These are phyloP conservation scores for Xanthia icteritia DNA, from an alignment of 2,888 invertebrate species.

Conservation along the genomic window DNA sequence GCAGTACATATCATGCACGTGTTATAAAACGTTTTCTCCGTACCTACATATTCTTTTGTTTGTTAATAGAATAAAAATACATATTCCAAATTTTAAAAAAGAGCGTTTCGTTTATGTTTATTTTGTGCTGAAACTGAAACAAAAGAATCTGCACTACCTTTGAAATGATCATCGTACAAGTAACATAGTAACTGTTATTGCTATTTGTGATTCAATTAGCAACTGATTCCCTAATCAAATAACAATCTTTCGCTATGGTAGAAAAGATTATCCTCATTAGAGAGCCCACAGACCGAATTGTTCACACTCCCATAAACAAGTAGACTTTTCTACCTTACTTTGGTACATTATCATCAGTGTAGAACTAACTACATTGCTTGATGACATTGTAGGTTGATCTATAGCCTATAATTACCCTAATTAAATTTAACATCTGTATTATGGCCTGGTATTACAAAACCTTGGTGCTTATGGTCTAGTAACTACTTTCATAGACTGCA, in stretches of 20 bases:
- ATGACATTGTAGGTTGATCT: conserved; percentile 31
- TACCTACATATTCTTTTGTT: conserved; percentile 29
- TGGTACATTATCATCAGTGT: conserved; percentile 23
- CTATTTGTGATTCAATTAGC: neutral
- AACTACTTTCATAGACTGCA: neutral
- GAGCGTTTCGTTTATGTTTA: neutral
- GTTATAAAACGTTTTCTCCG: conserved; percentile 44
- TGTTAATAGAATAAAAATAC: neutral
- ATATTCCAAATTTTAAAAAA: too few species aligned
- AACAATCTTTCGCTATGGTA: neutral
- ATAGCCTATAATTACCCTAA: conserved; percentile 8
- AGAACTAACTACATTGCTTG: conserved; percentile 35
- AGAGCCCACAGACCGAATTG: conserved; percentile 11
- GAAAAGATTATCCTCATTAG: conserved; percentile 28
- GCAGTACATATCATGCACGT: conserved; percentile 44
- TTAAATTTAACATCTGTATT: neutral
- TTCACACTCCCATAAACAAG: conserved; percentile 55
- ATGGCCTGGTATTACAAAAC: conserved; percentile 5
- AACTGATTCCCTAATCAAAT: neutral
- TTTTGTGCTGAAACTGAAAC: neutral
- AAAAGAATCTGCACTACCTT: neutral
- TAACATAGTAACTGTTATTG: neutral
- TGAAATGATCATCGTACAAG: neutral
- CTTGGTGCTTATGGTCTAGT: neutral
- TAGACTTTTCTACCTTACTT: conserved; percentile 39